Conservation (phyloP, 2,113 vertebrate species). For the Thalassoma bifasciatum region DNA sequence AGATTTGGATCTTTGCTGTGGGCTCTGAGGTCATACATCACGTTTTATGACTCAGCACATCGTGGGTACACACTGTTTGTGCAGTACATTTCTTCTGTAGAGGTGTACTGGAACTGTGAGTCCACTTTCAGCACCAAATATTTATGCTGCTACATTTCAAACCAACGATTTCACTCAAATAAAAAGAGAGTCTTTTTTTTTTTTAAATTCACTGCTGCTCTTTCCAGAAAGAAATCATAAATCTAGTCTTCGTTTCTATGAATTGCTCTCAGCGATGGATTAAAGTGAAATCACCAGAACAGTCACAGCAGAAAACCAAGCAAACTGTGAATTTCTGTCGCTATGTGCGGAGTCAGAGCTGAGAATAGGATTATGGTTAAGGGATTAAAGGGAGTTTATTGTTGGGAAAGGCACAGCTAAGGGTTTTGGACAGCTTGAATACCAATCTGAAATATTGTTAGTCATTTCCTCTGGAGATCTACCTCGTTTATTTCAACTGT, state of each 20-base stretch:
- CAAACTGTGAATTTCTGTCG: constrained; percentile 11
- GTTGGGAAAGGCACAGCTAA: constrained; percentile 39
- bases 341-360: constrained; percentile 32
- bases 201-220: neutral
- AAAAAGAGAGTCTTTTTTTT: neutral
- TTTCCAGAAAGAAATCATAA: neutral
- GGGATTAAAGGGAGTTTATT: constrained; percentile 45
- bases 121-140: neutral
- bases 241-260: constrained; percentile 5
- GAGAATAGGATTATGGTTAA: constrained; percentile 41
- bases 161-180: fast-evolving
- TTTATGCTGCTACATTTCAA: neutral
- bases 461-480: neutral
- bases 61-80: neutral
- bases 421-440: constrained; percentile 19
- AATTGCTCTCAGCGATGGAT: constrained; percentile 32
- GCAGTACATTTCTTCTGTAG: neutral
- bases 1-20: constrained; percentile 23
- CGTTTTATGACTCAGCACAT: constrained; percentile 13
- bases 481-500: neutral
- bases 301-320: constrained; percentile 2
- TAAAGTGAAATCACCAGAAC: constrained; percentile 11
- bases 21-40: constrained; percentile 6
- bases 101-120: neutral
- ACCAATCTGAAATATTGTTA: constrained; percentile 1